Conservation (phyloP, 2,888 invertebrate species). For the Leuctra nigra region DNA sequence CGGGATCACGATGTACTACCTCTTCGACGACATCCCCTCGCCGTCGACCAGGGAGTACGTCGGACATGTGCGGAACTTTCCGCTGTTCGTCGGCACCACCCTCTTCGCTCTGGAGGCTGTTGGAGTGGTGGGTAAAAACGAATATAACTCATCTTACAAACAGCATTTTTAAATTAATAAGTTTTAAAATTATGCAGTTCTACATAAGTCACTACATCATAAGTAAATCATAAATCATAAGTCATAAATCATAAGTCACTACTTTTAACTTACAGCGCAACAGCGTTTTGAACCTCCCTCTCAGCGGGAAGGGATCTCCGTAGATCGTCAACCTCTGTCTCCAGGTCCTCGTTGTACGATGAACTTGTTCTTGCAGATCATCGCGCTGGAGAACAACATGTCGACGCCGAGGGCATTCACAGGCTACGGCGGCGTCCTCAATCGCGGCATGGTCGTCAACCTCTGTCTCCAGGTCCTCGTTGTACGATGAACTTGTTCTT, state of each 20-base stretch:
- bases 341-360: constrained; percentile 70
- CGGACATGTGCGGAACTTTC: constrained; percentile 50
- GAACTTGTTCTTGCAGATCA: constrained; percentile 69
- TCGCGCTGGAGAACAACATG: constrained; percentile 89
- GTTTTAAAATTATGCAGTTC: too few relatives aligned
- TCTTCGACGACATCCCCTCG: constrained; percentile 56
- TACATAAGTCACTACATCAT: too few relatives aligned
- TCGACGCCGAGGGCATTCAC: constrained; percentile 72
- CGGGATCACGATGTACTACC: constrained; percentile 64
- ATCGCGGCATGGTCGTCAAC: constrained; percentile 73
- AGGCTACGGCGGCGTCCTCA: constrained; percentile 70
- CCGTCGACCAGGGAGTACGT: constrained; percentile 44
- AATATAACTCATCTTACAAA: too few relatives aligned
- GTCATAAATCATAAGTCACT: too few relatives aligned
- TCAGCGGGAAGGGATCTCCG: too few relatives aligned
- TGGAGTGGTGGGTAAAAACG: constrained; percentile 69
- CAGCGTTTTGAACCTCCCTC: too few relatives aligned
- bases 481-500: too few relatives aligned
- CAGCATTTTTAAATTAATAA: too few relatives aligned
- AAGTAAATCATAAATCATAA: too few relatives aligned
- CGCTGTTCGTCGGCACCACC: constrained; percentile 83
- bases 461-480: constrained; percentile 67
- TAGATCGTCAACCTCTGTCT: constrained; percentile 61
- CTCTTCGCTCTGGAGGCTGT: constrained; percentile 83
- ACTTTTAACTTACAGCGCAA: too few relatives aligned